These are phyloP conservation scores for Nasonia oneida DNA, from an alignment of 2,888 invertebrate species.

Conservation along the genomic window DNA sequence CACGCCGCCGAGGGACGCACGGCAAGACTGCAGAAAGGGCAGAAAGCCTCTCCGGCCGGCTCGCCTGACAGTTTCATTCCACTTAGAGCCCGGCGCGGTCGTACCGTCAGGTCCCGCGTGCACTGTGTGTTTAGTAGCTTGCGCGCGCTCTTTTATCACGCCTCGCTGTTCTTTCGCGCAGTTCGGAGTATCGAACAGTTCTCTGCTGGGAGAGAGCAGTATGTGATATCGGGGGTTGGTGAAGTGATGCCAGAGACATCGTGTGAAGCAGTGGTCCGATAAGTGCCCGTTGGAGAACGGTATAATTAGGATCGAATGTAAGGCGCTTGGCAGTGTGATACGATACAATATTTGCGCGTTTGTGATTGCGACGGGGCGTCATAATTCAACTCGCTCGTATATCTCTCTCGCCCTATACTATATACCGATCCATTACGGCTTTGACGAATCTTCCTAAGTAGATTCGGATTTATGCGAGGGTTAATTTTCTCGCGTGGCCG, in stretches of 20 bases:
- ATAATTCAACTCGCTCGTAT: not conserved
- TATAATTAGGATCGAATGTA: not conserved
- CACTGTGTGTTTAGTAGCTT: not conserved
- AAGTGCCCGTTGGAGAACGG: not conserved
- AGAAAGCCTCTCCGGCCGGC: constrained; percentile 42
- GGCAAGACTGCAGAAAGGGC: constrained; percentile 45
- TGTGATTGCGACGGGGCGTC: not conserved
- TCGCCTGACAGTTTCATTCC: constrained; percentile 57
- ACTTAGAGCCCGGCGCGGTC: constrained; percentile 49
- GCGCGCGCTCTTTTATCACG: not conserved
- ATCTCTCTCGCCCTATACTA: not conserved
- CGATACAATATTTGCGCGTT: constrained; percentile 1
- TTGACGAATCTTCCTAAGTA: not conserved
- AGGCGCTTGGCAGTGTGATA: constrained; percentile 7
- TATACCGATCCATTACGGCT: not conserved
- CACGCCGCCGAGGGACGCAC: constrained; percentile 33
- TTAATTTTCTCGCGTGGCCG: not conserved
- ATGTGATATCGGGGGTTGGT: constrained; percentile 39
- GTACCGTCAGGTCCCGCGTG: not conserved
- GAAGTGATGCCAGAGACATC: not conserved
- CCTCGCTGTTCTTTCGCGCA: not conserved
- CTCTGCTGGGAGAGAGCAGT: not conserved
- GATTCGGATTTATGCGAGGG: not conserved
- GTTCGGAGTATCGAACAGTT: too few species aligned
- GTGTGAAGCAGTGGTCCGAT: not conserved